A percentile compares a stretch with the other conserved stretches of the same genome.
These are phyloP conservation scores for Labeo rohita DNA, from an alignment of 2,113 vertebrate genomes.

Conservation along the genomic window DNA sequence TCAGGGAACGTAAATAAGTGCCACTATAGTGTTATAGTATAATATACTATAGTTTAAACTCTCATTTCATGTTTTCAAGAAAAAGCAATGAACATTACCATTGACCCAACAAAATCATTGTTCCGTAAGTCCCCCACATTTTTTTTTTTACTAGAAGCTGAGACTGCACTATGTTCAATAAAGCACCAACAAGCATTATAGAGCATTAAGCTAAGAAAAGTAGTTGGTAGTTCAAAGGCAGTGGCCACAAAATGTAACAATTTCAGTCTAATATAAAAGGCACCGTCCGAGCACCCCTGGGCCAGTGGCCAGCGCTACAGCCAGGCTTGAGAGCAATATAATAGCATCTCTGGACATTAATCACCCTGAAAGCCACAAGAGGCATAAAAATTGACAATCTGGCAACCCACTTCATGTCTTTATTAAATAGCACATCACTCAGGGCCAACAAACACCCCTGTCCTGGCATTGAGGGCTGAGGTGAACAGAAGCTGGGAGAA, in stretches of 20 bases:
- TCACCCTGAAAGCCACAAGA: slow-evolving; percentile 70
- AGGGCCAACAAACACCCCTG: slow-evolving; percentile 38
- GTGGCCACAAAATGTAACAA: slow-evolving; percentile 53
- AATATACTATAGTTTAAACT: not conserved
- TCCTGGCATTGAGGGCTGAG: not conserved
- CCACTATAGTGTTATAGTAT: no score
- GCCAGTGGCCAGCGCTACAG: slow-evolving; percentile 43
- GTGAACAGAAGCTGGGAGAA: not conserved
- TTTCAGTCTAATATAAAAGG: slow-evolving; percentile 60
- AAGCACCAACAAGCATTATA: slow-evolving; percentile 1
- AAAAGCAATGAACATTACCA: slow-evolving; percentile 40
- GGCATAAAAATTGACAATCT: slow-evolving; percentile 69
- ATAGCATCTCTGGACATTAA: slow-evolving; percentile 71
- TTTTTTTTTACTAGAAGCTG: not conserved
- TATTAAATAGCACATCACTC: slow-evolving; percentile 70
- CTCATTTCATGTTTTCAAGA: slow-evolving; percentile 35
- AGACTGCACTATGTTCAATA: slow-evolving; percentile 4
- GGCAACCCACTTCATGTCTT: slow-evolving; percentile 67
- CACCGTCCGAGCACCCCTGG: slow-evolving; percentile 25
- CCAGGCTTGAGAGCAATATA: slow-evolving; percentile 67
- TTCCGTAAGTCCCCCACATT: slow-evolving; percentile 27
- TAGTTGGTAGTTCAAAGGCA: slow-evolving; percentile 26
- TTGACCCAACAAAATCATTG: slow-evolving; percentile 17
- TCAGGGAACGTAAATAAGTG: not conserved
- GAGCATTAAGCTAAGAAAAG: slow-evolving; percentile 49